Base-by-base conservation (phyloP, 2,888 invertebrate genomes). In the Oxycera nigricornis region DNA sequence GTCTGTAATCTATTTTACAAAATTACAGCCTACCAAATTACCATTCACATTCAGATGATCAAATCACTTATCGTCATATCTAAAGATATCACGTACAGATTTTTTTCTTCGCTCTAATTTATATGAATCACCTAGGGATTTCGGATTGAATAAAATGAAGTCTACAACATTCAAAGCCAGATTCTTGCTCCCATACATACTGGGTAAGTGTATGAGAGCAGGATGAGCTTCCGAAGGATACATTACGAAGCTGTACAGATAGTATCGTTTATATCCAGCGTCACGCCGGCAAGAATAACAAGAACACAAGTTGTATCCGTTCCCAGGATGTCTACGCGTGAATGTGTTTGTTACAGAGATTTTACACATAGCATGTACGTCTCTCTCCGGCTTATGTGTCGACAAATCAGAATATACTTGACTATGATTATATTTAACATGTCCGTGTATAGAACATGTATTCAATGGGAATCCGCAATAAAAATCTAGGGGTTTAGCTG, bases 61-160 rank as follows among this genome's bases (percentile, higher is more conserved):
- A 76, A 76, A 76, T 76, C 76, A 76, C 75, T 70, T 73, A 73
- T 75, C 67, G 73, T 72, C 73, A 62, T 75, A 67, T 59, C 74
- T 75, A 75, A 72, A 72, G 72, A 76, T 76, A 76, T 75, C 75
- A 75, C 76, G 75, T 76, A 76, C 73, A 76, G 72, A 75, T 76
- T 76, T 74, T 70, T 74, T 55, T 62, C 74, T 52, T 72, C 73
- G 72, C 73, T 76, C 75, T 76, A 76, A 76, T 76, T 76, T 76
- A 76, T 76, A 75, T 76, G 74, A 76, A 76, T 76, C 75, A 75
- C 72, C 76, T 70, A 65, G 75, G 76, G 76, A 76, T 76, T 75
- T 74, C 76, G 73, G 76, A 76, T 76, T 76, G 74, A 76, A 74
- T 72, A 73, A 74, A 73, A 74, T 74, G 73, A 76, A 73, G 62